Evolutionary conservation across 2,797 vertebrate genomes (phyloP), one percentile per base, ranked within the genome.

Genomic region (Spheniscus humboldti): DNA sequence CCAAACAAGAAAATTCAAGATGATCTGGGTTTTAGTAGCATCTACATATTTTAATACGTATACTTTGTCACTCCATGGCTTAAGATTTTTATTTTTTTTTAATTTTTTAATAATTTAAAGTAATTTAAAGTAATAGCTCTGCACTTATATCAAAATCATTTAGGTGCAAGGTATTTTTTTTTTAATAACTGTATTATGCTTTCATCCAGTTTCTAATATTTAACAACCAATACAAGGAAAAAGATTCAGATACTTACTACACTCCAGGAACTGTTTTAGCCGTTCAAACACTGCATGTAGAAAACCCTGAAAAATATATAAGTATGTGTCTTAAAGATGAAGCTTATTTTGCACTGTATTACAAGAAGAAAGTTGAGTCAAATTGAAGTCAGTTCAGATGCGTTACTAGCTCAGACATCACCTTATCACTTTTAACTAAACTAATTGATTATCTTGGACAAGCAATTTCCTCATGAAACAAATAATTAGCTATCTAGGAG

Each of bases 281-380:
- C 99, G 98, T 96, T 99, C 99, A 98, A 99, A 99, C 90, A 99
- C 98, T 41, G 99, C 98, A 97, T 99, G 98, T 94, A 99, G 98
- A 97, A 99, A 99, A 75, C 98, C 98, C 99, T 99, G 96, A 96
- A 98, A 98, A 92, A 94, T 88, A 96, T 57, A 96, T 92, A 93
- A 80, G 17, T 7, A 20, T 10, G 23, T 39, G 8, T 50, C 63
- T 66, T 62, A 63, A 62, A 39, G 12, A 43, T 50, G 4, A 60
- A n/a, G n/a, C 16, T 53, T 20, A 37, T 56, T 80, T 67, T 62
- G 53, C 10, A 37, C 31, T 43, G 18, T 18, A 74, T 33, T 47
- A 37, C 33, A 27, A 60, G 25, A 72, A 50, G 19, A 72, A 52
- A 73, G 33, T 7, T 35, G 24, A 43, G 12, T 69, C 50, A 78